These are phyloP conservation scores for Pissodes strobi DNA, from an alignment of 1,140 invertebrate species.

Conservation along the genomic window DNA sequence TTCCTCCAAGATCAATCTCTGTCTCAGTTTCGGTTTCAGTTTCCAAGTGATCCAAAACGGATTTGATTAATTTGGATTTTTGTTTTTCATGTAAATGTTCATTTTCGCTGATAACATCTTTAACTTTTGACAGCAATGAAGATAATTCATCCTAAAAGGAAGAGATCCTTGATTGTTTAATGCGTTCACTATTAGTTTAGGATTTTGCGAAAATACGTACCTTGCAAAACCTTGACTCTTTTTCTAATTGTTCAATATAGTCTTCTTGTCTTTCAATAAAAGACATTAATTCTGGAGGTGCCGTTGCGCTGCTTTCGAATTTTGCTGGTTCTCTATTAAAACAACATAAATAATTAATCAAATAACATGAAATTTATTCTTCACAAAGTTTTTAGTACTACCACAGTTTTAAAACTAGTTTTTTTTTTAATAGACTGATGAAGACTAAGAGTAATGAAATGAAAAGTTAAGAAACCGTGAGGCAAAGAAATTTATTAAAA, in stretches of 20 bases:
- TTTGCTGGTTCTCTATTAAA: conserved; percentile 40
- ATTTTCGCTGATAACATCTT: conserved; percentile 81
- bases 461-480: too few relatives aligned
- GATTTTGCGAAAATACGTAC: too few relatives aligned
- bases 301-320: conserved; percentile 21
- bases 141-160: conserved; percentile 68
- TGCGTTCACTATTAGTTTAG: too few relatives aligned
- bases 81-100: conserved; percentile 75
- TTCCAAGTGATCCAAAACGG: conserved; percentile 60
- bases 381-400: too few relatives aligned
- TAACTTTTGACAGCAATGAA: conserved; percentile 76
- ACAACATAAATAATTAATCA: too few relatives aligned
- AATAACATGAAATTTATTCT: neutral
- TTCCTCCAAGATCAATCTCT: conserved; percentile 34
- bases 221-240: conserved; percentile 78
- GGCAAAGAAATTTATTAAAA: too few relatives aligned
- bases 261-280: conserved; percentile 83
- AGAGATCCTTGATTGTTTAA: too few relatives aligned
- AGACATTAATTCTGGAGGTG: conserved; percentile 62
- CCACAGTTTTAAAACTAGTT: too few relatives aligned
- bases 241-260: conserved; percentile 81
- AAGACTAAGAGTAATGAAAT: too few relatives aligned
- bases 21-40: conserved; percentile 57
- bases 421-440: too few relatives aligned
- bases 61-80: conserved; percentile 65